phyloP scores from a whole-genome alignment of 2,888 invertebrate species.

The Ennomos quercinarius region DNA sequence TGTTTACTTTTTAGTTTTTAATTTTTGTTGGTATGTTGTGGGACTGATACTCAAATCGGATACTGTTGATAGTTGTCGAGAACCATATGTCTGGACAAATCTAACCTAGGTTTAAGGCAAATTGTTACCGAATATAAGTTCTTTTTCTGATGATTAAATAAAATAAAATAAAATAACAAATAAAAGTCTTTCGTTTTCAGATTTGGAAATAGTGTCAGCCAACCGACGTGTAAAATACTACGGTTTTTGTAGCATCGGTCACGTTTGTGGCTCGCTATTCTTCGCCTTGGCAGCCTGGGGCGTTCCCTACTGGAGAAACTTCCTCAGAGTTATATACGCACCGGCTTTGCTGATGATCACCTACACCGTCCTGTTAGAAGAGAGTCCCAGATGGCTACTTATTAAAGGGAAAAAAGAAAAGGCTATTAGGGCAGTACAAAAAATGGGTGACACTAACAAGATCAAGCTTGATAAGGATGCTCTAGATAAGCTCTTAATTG shows the following conservation, averaged over 20 bases:
- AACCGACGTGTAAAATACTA: slow-evolving; percentile 63
- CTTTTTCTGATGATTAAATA: too few species aligned
- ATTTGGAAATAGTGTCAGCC: slow-evolving; percentile 67
- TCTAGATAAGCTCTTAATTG: slow-evolving; percentile 50
- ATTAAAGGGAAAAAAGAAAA: slow-evolving; percentile 88
- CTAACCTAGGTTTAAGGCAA: too few species aligned
- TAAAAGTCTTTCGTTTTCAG: slow-evolving; percentile 54
- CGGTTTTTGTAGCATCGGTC: slow-evolving; percentile 58
- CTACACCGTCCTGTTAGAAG: slow-evolving; percentile 88
- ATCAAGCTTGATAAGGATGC: slow-evolving; percentile 56
- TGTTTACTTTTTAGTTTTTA: too few species aligned
- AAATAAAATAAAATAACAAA: too few species aligned
- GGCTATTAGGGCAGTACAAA: slow-evolving; percentile 86
- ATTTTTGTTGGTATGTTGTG: too few species aligned
- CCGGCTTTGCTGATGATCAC: slow-evolving; percentile 88
- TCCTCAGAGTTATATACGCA: slow-evolving; percentile 87
- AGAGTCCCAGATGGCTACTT: slow-evolving; percentile 93
- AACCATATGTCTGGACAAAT: too few species aligned
- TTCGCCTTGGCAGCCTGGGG: slow-evolving; percentile 61
- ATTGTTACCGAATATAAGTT: too few species aligned
- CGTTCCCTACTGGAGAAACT: slow-evolving; percentile 88
- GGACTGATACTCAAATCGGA: too few species aligned
- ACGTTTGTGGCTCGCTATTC: slow-evolving; percentile 53
- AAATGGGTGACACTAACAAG: slow-evolving; percentile 83
- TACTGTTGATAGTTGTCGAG: too few species aligned